Conservation (phyloP, 2,797 vertebrate genomes). For the Sarcoramphus papa region DNA sequence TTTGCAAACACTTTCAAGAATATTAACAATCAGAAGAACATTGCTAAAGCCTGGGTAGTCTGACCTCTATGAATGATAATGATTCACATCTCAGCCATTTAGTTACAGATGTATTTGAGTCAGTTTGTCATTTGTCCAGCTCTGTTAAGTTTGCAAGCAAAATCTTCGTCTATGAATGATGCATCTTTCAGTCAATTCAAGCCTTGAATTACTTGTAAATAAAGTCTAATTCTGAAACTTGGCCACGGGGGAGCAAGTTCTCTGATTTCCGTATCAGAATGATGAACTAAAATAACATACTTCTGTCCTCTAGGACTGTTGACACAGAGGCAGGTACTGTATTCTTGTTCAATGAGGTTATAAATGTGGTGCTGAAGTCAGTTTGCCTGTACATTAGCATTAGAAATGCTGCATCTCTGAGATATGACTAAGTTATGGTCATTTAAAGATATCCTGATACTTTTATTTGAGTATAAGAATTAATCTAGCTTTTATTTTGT, state of each 20-base stretch:
- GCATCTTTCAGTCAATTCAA: background rate
- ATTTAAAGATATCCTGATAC: background rate
- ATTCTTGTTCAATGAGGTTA: background rate
- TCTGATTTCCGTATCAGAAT: background rate
- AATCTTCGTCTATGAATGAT: background rate
- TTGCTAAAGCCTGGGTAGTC: background rate
- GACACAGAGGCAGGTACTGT: background rate
- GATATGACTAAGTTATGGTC: background rate
- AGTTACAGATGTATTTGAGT: background rate
- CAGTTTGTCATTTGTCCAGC: conserved; percentile 9
- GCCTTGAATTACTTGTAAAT: background rate
- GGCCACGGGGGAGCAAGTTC: background rate
- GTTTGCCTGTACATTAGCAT: background rate
- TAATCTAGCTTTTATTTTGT: background rate
- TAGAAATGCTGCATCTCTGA: background rate
- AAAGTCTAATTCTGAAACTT: background rate
- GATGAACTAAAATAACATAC: background rate
- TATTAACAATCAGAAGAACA: background rate
- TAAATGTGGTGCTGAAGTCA: background rate
- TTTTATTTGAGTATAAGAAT: background rate
- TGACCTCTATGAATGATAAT: conserved; percentile 37
- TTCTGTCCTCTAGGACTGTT: background rate
- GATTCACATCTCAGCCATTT: background rate
- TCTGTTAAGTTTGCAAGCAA: background rate
- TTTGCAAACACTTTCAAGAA: conserved; percentile 3